A percentile compares a stretch with the other conserved stretches of the same genome.
These are phyloP conservation scores for Drosophila truncata DNA, from an alignment of 1,140 invertebrate species.

Conservation along the genomic window DNA sequence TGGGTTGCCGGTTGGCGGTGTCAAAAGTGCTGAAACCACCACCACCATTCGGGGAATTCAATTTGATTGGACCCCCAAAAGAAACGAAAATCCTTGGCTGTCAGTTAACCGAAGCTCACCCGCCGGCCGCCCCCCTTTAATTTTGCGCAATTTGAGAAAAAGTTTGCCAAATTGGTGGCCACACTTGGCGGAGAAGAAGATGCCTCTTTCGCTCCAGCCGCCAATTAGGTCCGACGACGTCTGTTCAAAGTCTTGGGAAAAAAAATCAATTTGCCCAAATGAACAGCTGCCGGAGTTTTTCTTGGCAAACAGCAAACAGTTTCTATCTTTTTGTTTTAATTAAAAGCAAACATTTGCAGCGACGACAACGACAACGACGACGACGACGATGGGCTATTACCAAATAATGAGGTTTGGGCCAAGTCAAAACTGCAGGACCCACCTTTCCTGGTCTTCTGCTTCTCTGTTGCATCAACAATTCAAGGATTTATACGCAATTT, in stretches of 20 bases:
- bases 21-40: slow-evolving; percentile 33
- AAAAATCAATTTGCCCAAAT: slow-evolving; percentile 34
- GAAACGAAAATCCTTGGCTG: slow-evolving; percentile 20
- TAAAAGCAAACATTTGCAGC: slow-evolving; percentile 42
- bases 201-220: background rate
- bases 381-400: slow-evolving; percentile 26
- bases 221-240: slow-evolving; percentile 27
- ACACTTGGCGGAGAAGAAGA: slow-evolving; percentile 28
- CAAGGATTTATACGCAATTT: slow-evolving; percentile 59
- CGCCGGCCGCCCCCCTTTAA: background rate
- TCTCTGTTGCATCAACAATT: slow-evolving; percentile 42
- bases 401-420: slow-evolving; percentile 34
- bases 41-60: background rate
- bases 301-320: slow-evolving; percentile 28
- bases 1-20: background rate
- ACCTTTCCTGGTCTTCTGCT: background rate
- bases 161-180: slow-evolving; percentile 36
- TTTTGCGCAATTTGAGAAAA: slow-evolving; percentile 26
- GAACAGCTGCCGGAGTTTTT: slow-evolving; percentile 34
- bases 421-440: slow-evolving; percentile 9
- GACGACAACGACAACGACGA: slow-evolving; percentile 2
- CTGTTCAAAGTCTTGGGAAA: slow-evolving; percentile 10
- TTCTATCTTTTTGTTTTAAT: slow-evolving; percentile 32
- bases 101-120: slow-evolving; percentile 2
- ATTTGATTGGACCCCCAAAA: slow-evolving; percentile 24